phyloP scores from a whole-genome alignment of 2,888 invertebrate genomes.

The Tipula unca region DNA sequence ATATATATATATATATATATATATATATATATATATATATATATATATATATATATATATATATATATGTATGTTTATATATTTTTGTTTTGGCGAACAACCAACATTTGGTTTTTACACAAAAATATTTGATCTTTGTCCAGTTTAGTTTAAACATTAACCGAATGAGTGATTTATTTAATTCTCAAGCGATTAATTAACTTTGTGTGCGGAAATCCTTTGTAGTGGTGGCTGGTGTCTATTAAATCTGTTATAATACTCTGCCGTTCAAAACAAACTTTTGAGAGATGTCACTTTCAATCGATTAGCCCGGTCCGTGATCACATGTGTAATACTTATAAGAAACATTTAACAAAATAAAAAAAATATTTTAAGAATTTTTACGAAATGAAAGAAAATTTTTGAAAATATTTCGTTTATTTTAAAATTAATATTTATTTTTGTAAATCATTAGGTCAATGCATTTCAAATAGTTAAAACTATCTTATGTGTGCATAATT shows the following conservation, averaged over 20 bases:
- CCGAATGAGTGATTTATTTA: neutral
- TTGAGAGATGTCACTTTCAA: neutral
- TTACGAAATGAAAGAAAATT: neutral
- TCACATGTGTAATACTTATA: neutral
- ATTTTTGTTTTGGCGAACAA: neutral
- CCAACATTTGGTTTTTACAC: neutral
- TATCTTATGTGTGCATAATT: neutral
- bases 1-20: no score
- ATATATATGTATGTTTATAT: neutral
- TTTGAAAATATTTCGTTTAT: neutral
- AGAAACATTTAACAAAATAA: neutral
- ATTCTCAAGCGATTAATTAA: neutral
- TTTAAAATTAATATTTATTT: neutral
- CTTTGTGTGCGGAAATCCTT: neutral
- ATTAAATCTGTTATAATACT: neutral
- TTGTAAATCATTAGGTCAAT: neutral
- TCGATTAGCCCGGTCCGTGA: neutral
- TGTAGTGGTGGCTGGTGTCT: neutral
- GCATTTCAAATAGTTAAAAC: neutral
- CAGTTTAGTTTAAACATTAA: neutral
- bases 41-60: no score
- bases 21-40: no score
- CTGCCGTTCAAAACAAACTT: neutral
- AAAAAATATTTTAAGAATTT: neutral
- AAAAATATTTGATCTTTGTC: neutral